Conservation (phyloP, 2,797 vertebrate genomes). For the Tapera naevia region DNA sequence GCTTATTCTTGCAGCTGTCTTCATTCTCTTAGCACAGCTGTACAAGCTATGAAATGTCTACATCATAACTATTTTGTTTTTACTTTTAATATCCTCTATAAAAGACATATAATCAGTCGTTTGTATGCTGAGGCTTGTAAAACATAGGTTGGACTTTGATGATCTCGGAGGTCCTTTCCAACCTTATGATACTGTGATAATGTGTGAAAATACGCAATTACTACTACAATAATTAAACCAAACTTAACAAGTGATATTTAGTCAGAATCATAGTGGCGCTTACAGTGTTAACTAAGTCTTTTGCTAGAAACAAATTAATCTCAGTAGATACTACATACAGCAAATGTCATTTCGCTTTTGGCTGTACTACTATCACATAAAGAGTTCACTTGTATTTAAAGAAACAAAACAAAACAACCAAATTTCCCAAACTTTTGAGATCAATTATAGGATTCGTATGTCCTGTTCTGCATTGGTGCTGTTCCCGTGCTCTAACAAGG, state of each 20-base stretch:
- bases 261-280: neutral
- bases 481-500: neutral
- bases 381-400: neutral
- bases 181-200: too few relatives aligned
- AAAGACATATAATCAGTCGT: neutral
- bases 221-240: neutral
- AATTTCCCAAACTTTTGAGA: neutral
- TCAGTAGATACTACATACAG: neutral
- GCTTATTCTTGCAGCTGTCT: conserved; percentile 17
- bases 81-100: neutral
- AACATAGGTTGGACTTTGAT: too few relatives aligned
- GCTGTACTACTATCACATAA: neutral
- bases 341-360: neutral
- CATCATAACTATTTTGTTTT: neutral
- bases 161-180: too few relatives aligned
- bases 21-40: conserved; percentile 23
- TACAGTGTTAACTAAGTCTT: conserved; percentile 20
- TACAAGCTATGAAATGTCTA: neutral
- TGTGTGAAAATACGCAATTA: neutral
- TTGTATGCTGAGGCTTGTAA: neutral
- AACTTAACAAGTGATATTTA: neutral
- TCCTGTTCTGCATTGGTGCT: neutral
- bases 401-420: too few relatives aligned
- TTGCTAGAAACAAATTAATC: neutral
- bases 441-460: neutral